Evolutionary conservation across 2,113 vertebrate species (phyloP).

Genomic region (Murina feae): DNA sequence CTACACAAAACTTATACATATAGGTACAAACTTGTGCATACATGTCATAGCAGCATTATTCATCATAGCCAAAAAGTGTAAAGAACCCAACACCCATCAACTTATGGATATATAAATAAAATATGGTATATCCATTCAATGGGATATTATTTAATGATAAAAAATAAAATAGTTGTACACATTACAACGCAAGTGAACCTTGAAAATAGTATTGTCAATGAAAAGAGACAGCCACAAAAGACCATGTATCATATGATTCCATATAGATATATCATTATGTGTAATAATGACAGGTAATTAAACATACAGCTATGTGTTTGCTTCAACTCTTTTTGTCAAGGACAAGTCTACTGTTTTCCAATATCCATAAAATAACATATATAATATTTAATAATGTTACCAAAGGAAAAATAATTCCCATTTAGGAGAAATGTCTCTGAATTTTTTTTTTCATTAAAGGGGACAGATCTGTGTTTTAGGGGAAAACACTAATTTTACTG

Average conservation of each 20-base stretch:
- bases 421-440: background rate
- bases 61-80: background rate
- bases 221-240: background rate
- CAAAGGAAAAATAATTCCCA: background rate
- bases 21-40: background rate
- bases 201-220: background rate
- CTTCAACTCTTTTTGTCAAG: background rate
- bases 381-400: background rate
- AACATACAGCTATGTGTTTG: conserved; percentile 51
- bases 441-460: background rate
- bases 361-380: background rate
- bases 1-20: background rate
- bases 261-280: conserved; percentile 32
- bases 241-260: background rate
- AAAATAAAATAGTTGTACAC: background rate
- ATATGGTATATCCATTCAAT: background rate
- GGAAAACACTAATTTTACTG: background rate
- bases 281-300: conserved; percentile 56
- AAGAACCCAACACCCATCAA: background rate
- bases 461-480: accelerated
- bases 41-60: background rate
- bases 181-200: background rate
- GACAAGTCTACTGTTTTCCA: background rate
- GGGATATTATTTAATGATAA: background rate
- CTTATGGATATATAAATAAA: background rate